phyloP scores from a whole-genome alignment of 2,113 vertebrate species.

The Callocephalon fimbriatum region DNA sequence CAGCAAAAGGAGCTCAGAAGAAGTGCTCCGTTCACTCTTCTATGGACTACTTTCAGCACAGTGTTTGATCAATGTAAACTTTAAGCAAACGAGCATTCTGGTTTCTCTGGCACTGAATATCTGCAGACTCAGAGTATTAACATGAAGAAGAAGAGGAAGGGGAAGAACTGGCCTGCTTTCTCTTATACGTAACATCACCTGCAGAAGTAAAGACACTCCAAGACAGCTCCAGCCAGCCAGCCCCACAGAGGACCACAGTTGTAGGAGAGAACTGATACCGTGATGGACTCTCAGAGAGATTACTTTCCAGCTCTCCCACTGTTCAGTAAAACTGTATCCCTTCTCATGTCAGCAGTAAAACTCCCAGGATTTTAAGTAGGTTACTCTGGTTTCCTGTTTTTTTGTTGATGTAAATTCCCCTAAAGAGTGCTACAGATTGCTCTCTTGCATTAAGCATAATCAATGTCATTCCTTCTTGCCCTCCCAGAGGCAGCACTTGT shows the following conservation, averaged over 20 bases:
- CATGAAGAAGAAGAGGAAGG: background rate
- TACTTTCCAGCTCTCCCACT: background rate
- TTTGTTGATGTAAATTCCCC: background rate
- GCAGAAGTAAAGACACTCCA: background rate
- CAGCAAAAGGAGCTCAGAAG: background rate
- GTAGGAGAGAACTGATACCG: background rate
- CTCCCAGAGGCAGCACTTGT: background rate
- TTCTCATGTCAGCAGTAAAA: background rate
- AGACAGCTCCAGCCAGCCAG: background rate
- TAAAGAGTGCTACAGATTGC: background rate
- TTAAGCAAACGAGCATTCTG: fast-evolving
- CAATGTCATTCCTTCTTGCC: background rate
- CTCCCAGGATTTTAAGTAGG: background rate
- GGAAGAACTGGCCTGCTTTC: background rate
- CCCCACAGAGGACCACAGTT: background rate
- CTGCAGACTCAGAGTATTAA: background rate
- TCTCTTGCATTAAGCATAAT: background rate
- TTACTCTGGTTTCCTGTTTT: background rate
- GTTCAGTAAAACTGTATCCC: background rate
- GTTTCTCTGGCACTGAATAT: background rate
- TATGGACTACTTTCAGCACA: background rate
- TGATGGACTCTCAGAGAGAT: background rate
- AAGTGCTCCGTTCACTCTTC: background rate
- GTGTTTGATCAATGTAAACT: background rate
- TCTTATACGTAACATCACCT: background rate